Conservation (phyloP, 2,113 vertebrate species). For the Sander lucioperca region DNA sequence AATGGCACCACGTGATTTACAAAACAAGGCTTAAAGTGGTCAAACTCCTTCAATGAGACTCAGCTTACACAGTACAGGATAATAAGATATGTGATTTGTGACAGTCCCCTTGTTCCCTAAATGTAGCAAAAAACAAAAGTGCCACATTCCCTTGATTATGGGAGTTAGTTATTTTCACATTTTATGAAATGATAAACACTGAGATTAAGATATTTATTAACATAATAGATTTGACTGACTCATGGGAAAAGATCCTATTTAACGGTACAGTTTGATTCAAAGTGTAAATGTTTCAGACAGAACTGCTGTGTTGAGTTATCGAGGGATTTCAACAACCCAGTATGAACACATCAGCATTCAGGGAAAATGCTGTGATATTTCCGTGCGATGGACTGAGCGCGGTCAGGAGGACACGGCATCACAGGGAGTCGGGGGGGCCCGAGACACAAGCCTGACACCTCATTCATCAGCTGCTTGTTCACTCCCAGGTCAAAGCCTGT, state of each 20-base stretch:
- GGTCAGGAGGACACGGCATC: constrained; percentile 74
- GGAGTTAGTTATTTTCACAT: background rate
- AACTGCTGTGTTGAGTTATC: background rate
- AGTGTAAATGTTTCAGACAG: background rate
- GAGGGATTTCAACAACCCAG: background rate
- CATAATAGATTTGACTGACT: background rate
- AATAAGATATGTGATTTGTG: constrained; percentile 1
- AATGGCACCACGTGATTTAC: background rate
- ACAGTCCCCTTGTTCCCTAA: background rate
- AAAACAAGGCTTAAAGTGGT: background rate
- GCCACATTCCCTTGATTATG: background rate
- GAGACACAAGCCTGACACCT: constrained; percentile 90
- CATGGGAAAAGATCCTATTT: background rate
- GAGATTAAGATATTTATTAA: background rate
- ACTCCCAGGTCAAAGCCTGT: constrained; percentile 92
- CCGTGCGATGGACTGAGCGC: constrained; percentile 69
- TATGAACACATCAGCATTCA: background rate
- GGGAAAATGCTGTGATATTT: constrained; percentile 82
- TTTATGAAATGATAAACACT: background rate
- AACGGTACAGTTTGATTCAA: background rate
- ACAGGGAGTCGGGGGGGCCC: constrained; percentile 94
- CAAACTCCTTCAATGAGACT: background rate
- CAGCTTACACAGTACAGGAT: background rate
- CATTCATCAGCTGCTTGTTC: constrained; percentile 92
- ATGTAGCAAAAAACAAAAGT: background rate